Percentiles rank a stretch among this genome's conserved stretches.
phyloP scores from a whole-genome alignment of 2,113 vertebrate species.

The Proteles cristata region DNA sequence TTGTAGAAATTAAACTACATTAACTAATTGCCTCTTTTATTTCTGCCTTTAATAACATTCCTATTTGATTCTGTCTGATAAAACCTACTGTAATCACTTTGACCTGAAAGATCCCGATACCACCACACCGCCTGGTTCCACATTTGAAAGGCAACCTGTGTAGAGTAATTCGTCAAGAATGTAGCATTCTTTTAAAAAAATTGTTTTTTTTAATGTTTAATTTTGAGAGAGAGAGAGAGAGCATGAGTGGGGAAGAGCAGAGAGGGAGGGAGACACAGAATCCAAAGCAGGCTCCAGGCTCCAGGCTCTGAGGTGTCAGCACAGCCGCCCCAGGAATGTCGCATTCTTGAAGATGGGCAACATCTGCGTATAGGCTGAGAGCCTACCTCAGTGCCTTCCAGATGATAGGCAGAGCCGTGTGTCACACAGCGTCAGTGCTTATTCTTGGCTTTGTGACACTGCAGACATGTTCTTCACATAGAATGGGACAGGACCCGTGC shows the following conservation, averaged over 20 bases:
- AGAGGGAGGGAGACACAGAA: neutral
- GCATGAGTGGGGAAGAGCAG: neutral
- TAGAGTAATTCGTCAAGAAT: neutral
- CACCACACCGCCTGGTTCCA: neutral
- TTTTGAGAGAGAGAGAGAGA: neutral
- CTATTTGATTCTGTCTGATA: neutral
- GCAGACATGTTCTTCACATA: neutral
- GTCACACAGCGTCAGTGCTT: neutral
- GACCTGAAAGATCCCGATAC: neutral
- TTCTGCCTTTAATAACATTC: conserved; percentile 34
- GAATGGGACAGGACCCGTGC: neutral
- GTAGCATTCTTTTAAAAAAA: neutral
- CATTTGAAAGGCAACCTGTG: neutral
- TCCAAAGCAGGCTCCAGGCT: neutral
- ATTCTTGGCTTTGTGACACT: neutral
- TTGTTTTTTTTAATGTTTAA: neutral
- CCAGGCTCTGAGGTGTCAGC: too few relatives aligned
- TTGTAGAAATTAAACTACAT: neutral
- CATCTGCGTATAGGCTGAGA: neutral
- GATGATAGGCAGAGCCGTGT: neutral
- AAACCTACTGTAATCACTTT: neutral
- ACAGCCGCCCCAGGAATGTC: neutral
- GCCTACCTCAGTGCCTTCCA: neutral
- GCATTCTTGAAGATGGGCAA: neutral
- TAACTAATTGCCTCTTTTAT: conserved; percentile 25